Percentiles rank a stretch among this genome's conserved stretches.
phyloP scores from a whole-genome alignment of 2,888 invertebrate species.

The Meiosimyza decipiens region DNA sequence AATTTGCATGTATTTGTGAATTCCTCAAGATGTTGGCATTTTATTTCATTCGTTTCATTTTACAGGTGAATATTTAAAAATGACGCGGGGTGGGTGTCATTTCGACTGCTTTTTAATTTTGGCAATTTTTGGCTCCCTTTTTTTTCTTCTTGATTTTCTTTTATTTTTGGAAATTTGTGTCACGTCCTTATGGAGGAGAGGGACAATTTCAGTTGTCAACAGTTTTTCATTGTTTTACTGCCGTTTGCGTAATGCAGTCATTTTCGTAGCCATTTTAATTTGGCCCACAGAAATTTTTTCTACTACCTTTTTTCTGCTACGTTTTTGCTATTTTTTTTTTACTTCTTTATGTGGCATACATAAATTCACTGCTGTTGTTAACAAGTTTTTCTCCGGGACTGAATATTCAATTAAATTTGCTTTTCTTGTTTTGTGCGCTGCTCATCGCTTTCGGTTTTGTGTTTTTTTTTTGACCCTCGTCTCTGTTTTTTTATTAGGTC shows the following conservation, averaged over 20 bases:
- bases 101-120: not conserved
- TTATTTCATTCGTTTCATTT: not conserved
- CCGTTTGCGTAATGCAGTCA: slow-evolving; percentile 41
- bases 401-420: slow-evolving; percentile 59
- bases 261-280: slow-evolving; percentile 49
- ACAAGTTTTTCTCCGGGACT: slow-evolving; percentile 43
- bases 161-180: slow-evolving; percentile 40
- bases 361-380: slow-evolving; percentile 4
- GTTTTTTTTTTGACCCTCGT: slow-evolving; percentile 31
- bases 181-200: slow-evolving; percentile 33
- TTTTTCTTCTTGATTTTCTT: slow-evolving; percentile 27
- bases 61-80: not conserved
- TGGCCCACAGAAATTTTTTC: too few relatives aligned
- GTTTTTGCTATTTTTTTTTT: too few relatives aligned
- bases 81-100: too few relatives aligned
- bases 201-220: slow-evolving; percentile 33
- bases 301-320: too few relatives aligned
- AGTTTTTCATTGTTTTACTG: slow-evolving; percentile 11
- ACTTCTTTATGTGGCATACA: too few relatives aligned
- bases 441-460: not conserved
- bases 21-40: slow-evolving; percentile 23
- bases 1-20: slow-evolving; percentile 4
- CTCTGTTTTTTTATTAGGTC: not conserved
- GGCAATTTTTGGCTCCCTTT: not conserved
- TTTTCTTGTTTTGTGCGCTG: slow-evolving; percentile 30